Percentiles rank a stretch among this genome's conserved stretches.
phyloP scores from a whole-genome alignment of 2,797 vertebrate genomes.

The Tamandua tetradactyla region DNA sequence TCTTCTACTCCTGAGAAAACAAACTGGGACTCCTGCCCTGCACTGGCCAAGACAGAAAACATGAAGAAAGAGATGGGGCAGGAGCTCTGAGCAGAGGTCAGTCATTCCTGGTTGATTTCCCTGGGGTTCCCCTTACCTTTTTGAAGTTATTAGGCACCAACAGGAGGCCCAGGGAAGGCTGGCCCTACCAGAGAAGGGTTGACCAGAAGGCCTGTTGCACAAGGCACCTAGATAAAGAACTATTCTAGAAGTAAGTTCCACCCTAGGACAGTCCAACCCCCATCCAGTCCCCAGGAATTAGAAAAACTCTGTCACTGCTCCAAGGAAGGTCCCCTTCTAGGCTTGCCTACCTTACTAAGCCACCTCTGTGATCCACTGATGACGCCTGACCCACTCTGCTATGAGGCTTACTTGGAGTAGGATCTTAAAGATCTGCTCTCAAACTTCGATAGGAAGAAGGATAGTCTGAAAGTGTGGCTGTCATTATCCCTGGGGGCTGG shows the following conservation, averaged over 20 bases:
- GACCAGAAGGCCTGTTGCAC: background rate
- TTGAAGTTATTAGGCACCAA: background rate
- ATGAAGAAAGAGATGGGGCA: background rate
- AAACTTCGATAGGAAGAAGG: background rate
- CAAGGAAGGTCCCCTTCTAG: background rate
- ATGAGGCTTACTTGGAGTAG: background rate
- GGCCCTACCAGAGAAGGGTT: background rate
- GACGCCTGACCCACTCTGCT: background rate
- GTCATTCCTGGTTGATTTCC: background rate
- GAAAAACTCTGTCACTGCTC: background rate
- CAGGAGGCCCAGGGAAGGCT: background rate
- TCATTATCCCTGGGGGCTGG: background rate
- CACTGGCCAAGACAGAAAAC: background rate
- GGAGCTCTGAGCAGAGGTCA: background rate
- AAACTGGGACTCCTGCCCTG: background rate
- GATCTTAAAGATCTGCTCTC: background rate
- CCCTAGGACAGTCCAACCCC: background rate
- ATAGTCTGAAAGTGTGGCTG: background rate
- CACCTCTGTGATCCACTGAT: background rate
- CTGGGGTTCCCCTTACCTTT: background rate
- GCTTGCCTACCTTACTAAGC: background rate
- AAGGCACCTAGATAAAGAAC: too few species aligned
- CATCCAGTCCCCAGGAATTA: too few species aligned
- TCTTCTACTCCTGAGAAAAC: background rate
- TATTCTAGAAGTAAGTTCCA: fast-evolving